Conservation (phyloP, 2,888 invertebrate species). For the Nyleta sp. region DNA sequence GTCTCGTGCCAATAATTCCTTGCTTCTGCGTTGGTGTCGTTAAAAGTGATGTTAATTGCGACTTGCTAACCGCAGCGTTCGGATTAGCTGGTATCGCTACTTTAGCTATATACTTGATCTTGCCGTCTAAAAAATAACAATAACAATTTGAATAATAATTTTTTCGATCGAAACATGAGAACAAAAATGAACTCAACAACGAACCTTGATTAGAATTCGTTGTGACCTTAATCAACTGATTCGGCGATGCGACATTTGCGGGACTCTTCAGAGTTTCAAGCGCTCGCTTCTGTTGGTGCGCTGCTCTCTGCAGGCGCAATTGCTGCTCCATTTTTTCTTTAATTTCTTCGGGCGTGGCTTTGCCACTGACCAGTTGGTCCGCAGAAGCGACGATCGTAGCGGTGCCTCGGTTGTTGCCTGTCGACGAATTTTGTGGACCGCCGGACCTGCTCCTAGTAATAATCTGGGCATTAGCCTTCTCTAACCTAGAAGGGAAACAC, state of each 20-base stretch:
- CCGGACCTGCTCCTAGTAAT: slow-evolving; percentile 92
- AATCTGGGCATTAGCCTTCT: slow-evolving; percentile 89
- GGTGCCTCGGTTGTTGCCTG: slow-evolving; percentile 81
- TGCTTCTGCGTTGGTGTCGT: slow-evolving; percentile 87
- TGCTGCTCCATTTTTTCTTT: slow-evolving; percentile 97
- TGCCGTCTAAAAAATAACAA: slow-evolving; percentile 85
- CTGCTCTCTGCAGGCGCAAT: slow-evolving; percentile 92
- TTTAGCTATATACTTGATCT: slow-evolving; percentile 87
- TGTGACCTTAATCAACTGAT: slow-evolving; percentile 84
- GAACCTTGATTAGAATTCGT: slow-evolving; percentile 70
- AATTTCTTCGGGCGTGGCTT: slow-evolving; percentile 88
- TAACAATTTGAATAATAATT: no score
- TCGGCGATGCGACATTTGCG: slow-evolving; percentile 78
- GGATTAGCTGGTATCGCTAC: slow-evolving; percentile 85
- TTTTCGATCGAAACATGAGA: no score
- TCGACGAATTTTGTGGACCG: slow-evolving; percentile 84
- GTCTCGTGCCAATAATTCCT: slow-evolving; percentile 86
- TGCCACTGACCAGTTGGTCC: slow-evolving; percentile 83
- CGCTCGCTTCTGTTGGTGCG: slow-evolving; percentile 94
- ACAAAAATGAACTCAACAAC: not conserved
- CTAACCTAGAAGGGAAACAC: slow-evolving; percentile 84
- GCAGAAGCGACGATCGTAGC: slow-evolving; percentile 67
- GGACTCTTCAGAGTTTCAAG: slow-evolving; percentile 84
- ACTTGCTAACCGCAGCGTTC: slow-evolving; percentile 84
- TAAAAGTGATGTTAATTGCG: slow-evolving; percentile 86